Percentiles rank a stretch among this genome's conserved stretches.
Conservation (phyloP, 2,113 vertebrate species). For the Pionites leucogaster region DNA sequence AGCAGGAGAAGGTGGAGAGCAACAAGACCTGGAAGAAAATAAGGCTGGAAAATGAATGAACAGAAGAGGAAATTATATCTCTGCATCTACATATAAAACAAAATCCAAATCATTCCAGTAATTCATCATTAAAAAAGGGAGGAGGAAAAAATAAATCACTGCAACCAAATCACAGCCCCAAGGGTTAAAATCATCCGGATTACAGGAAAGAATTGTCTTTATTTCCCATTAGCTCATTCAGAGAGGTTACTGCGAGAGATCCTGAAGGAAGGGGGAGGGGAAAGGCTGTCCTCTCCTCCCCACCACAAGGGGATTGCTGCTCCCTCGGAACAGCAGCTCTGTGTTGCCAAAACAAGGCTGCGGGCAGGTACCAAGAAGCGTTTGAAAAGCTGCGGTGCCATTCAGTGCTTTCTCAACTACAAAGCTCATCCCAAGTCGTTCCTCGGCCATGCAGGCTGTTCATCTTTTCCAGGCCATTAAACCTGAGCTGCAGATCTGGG, state of each 20-base stretch:
- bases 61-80: conserved; percentile 68
- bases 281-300: background rate
- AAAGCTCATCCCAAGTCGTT: conserved; percentile 10
- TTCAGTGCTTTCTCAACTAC: background rate
- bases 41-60: conserved; percentile 85
- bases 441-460: conserved; percentile 23
- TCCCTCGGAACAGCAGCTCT: background rate
- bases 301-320: background rate
- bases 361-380: background rate
- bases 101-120: conserved; percentile 71
- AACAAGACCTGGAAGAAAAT: conserved; percentile 92
- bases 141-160: conserved; percentile 35
- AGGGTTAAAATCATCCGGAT: background rate
- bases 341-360: background rate
- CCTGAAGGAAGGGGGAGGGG: background rate
- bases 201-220: background rate
- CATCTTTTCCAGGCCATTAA: conserved; percentile 43
- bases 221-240: conserved; percentile 3
- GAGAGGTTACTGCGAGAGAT: background rate
- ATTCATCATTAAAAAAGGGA: conserved; percentile 14
- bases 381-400: background rate
- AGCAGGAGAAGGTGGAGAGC: conserved; percentile 89
- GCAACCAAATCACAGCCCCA: conserved; percentile 37
- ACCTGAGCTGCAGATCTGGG: background rate
- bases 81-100: conserved; percentile 62